Percentiles rank a stretch among this genome's conserved stretches.
Conservation (phyloP, 2,888 invertebrate species). For the Cordilura impudica region DNA sequence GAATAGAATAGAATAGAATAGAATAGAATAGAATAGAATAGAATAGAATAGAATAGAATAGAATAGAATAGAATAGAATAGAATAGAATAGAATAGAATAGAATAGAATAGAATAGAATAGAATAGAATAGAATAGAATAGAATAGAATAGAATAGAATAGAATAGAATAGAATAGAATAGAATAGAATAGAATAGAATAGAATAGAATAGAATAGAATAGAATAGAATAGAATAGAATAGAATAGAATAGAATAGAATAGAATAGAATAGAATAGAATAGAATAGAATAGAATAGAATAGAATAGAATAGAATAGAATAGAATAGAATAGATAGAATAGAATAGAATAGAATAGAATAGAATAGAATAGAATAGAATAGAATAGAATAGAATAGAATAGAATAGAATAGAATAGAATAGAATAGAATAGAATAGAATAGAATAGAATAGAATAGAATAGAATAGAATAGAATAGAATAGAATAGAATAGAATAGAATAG, state of each 20-base stretch:
- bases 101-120: slow-evolving; percentile 37
- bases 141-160: slow-evolving; percentile 23
- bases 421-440: slow-evolving; percentile 39
- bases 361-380: slow-evolving; percentile 40
- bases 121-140: slow-evolving; percentile 16
- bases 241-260: slow-evolving; percentile 36
- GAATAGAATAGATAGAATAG: no score
- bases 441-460: slow-evolving; percentile 37
- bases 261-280: slow-evolving; percentile 39
- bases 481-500: slow-evolving; percentile 34
- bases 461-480: slow-evolving; percentile 35
- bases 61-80: slow-evolving; percentile 40
- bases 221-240: slow-evolving; percentile 30
- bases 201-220: slow-evolving; percentile 29
- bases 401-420: slow-evolving; percentile 41
- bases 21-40: slow-evolving; percentile 44
- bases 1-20: slow-evolving; percentile 44
- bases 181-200: slow-evolving; percentile 27
- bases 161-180: slow-evolving; percentile 13
- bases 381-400: slow-evolving; percentile 40
- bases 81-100: slow-evolving; percentile 41
- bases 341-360: slow-evolving; percentile 36
- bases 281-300: slow-evolving; percentile 40
- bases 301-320: slow-evolving; percentile 38
- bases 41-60: slow-evolving; percentile 39